Conservation (phyloP, 2,888 invertebrate species). For the Sarcophaga subvicina region DNA sequence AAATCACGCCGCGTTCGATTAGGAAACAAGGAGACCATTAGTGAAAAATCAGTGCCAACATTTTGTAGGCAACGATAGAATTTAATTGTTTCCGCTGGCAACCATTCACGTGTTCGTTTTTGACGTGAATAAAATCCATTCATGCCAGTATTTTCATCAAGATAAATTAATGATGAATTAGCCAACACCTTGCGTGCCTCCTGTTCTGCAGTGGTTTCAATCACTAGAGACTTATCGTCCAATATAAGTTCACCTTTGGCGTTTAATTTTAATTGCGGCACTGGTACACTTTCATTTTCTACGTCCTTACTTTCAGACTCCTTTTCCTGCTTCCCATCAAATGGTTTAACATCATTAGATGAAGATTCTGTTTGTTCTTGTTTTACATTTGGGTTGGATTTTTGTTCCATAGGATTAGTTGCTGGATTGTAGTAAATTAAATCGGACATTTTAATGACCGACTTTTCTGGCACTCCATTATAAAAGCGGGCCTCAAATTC, state of each 20-base stretch:
- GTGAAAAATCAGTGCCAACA: constrained; percentile 95
- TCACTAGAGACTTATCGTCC: constrained; percentile 90
- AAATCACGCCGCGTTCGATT: constrained; percentile 90
- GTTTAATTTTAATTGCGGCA: constrained; percentile 93
- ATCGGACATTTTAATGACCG: constrained; percentile 93
- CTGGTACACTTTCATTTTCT: constrained; percentile 83
- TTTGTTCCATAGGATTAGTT: constrained; percentile 87
- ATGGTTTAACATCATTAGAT: constrained; percentile 46
- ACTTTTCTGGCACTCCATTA: constrained; percentile 84
- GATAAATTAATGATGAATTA: constrained; percentile 85
- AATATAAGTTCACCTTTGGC: constrained; percentile 92
- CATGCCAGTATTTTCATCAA: constrained; percentile 83
- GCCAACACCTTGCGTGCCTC: constrained; percentile 86
- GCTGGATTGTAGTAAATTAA: constrained; percentile 95
- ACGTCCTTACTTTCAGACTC: constrained; percentile 71
- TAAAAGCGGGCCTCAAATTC: constrained; percentile 77
- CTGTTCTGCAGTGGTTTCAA: constrained; percentile 86
- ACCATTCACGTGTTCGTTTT: constrained; percentile 89
- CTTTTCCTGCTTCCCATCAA: constrained; percentile 62
- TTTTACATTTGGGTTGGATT: constrained; percentile 70
- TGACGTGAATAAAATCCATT: constrained; percentile 87
- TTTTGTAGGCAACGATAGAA: constrained; percentile 95
- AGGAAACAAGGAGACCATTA: constrained; percentile 93
- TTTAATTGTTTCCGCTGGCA: constrained; percentile 90
- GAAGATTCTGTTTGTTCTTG: constrained; percentile 51